Evolutionary conservation across 2,888 invertebrate species (phyloP).

Genomic region (Agrilus mali): DNA sequence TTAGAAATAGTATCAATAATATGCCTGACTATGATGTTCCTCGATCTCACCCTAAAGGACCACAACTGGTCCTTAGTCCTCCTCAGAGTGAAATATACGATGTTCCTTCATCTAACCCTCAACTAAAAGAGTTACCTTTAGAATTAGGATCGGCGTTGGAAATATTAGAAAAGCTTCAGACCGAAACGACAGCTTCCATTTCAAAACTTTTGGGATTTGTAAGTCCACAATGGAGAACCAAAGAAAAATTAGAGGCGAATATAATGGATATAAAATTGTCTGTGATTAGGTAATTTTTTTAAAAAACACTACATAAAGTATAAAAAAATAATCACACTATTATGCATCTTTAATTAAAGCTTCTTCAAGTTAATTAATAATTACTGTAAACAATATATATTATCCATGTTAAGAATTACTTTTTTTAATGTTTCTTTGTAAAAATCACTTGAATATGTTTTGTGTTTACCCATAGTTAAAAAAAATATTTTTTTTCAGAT

Average conservation of each 20-base stretch:
- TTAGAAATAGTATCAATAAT: constrained; percentile 29
- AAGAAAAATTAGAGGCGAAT: constrained; percentile 63
- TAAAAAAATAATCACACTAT: no score
- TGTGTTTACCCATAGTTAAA: no score
- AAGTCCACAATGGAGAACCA: constrained; percentile 68
- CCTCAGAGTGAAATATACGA: constrained; percentile 37
- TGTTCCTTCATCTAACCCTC: constrained; percentile 38
- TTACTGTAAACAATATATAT: no score
- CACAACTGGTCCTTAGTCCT: constrained; percentile 23
- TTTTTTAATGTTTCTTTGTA: no score
- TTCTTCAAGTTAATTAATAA: no score
- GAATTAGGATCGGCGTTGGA: constrained; percentile 67
- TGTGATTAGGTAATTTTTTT: constrained; percentile 40
- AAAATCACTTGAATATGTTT: no score
- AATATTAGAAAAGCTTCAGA: constrained; percentile 58
- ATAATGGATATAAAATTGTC: constrained; percentile 75
- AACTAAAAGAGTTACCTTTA: constrained; percentile 52
- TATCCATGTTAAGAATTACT: no score
- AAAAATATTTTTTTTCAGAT: constrained; percentile 10
- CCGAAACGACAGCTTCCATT: constrained; percentile 71
- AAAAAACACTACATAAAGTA: no score
- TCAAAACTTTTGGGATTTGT: constrained; percentile 67
- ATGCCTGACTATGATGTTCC: constrained; percentile 64
- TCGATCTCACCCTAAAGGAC: constrained; percentile 34
- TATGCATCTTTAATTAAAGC: no score